A percentile compares a stretch with the other conserved stretches of the same genome.
Evolutionary conservation across 2,113 vertebrate species (phyloP).

Genomic region (Bos javanicus): DNA sequence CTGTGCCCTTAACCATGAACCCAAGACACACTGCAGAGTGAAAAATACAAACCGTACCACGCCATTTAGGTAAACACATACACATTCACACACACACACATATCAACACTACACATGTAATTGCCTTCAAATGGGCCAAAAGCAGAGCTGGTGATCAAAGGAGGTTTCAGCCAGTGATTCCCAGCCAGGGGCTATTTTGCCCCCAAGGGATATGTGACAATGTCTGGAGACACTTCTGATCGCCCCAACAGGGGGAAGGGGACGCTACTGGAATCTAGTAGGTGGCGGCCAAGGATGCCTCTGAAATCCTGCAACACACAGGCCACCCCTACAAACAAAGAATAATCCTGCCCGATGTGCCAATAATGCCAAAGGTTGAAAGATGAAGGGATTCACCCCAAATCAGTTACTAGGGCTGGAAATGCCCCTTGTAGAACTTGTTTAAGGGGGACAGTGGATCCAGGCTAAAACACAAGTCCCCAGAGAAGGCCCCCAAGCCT

Average conservation of each 20-base stretch:
- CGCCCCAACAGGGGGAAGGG: neutral
- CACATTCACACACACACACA: neutral
- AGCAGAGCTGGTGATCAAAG: neutral
- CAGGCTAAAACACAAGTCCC: neutral
- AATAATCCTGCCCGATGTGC: neutral
- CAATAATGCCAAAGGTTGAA: neutral
- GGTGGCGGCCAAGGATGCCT: neutral
- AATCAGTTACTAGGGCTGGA: neutral
- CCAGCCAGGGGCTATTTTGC: neutral
- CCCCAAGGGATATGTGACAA: neutral
- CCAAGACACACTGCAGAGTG: neutral
- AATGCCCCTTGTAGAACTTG: neutral
- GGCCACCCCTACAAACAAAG: neutral
- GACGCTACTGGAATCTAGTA: neutral
- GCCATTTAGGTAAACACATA: neutral
- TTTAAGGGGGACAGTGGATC: neutral
- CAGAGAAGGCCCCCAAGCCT: neutral
- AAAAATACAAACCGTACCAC: neutral
- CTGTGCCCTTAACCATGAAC: neutral
- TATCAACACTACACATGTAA: rapidly evolving
- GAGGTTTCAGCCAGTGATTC: neutral
- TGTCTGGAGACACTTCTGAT: neutral
- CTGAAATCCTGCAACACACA: neutral
- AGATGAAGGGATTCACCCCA: neutral
- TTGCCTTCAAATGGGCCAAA: neutral